phyloP scores from a whole-genome alignment of 1,140 invertebrate species.

The Panagrolaimus sp. region DNA sequence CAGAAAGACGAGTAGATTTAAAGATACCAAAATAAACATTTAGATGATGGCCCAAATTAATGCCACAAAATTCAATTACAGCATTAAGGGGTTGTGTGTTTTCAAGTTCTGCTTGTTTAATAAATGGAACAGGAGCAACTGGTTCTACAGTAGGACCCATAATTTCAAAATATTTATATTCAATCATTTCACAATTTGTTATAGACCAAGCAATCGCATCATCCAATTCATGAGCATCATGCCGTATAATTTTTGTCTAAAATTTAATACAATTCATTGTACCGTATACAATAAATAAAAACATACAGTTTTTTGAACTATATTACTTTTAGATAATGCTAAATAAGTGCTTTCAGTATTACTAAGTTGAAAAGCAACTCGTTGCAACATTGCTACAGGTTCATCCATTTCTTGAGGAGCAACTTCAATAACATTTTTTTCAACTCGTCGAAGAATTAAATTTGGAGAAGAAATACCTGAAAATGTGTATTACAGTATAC shows the following conservation, averaged over 20 bases:
- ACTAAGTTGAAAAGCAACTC: slow-evolving; percentile 8
- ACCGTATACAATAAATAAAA: neutral
- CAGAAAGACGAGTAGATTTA: neutral
- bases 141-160: neutral
- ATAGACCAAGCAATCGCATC: neutral
- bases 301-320: neutral
- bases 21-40: neutral
- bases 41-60: neutral
- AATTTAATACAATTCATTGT: neutral
- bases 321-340: neutral
- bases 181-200: neutral
- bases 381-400: neutral
- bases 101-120: neutral
- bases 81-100: neutral
- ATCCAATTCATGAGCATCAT: neutral
- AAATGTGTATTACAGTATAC: too few relatives aligned
- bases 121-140: neutral
- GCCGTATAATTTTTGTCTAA: neutral
- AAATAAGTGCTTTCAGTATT: neutral
- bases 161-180: neutral
- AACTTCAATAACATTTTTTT: neutral
- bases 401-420: neutral
- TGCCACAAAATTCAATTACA: neutral
- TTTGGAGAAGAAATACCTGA: neutral
- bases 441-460: neutral